A percentile compares a stretch with the other conserved stretches of the same genome.
phyloP scores from a whole-genome alignment of 2,888 invertebrate genomes.

The Apocheima hispidaria region DNA sequence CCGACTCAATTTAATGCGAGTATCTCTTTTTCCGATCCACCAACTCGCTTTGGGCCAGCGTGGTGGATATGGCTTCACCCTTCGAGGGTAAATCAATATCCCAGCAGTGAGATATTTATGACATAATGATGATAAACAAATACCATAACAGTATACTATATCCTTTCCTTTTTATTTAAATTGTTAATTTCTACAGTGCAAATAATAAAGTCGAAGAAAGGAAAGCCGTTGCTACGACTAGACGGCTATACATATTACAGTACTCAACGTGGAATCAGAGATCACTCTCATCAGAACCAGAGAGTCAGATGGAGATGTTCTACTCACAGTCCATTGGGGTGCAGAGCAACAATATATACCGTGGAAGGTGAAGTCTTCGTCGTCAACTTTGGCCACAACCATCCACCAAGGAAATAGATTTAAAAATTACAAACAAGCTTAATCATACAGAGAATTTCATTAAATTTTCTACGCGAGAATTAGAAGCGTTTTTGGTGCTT shows the following conservation, averaged over 20 bases:
- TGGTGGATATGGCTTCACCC: no score
- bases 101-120: no score
- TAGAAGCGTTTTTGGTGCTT: no score
- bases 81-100: no score
- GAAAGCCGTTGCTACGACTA: conserved; percentile 54
- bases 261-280: not conserved
- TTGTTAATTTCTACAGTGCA: conserved; percentile 43
- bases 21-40: no score
- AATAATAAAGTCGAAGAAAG: conserved; percentile 53
- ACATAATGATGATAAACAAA: no score
- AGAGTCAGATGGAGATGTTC: conserved; percentile 62
- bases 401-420: conserved; percentile 12
- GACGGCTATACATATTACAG: conserved; percentile 55
- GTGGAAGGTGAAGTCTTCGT: conserved; percentile 47
- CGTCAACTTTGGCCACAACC: conserved; percentile 8
- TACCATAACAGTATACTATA: no score
- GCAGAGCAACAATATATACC: conserved; percentile 54
- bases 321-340: conserved; percentile 56
- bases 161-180: not conserved
- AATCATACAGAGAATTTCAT: no score
- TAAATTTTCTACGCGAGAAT: no score
- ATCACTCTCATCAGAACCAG: conserved; percentile 22
- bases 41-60: no score
- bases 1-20: no score
- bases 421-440: no score